Evolutionary conservation across 64 coral and sea anemone genomes (phyloP), one percentile per base, ranked within the genome.

Genomic region (Montipora foliosa): DNA sequence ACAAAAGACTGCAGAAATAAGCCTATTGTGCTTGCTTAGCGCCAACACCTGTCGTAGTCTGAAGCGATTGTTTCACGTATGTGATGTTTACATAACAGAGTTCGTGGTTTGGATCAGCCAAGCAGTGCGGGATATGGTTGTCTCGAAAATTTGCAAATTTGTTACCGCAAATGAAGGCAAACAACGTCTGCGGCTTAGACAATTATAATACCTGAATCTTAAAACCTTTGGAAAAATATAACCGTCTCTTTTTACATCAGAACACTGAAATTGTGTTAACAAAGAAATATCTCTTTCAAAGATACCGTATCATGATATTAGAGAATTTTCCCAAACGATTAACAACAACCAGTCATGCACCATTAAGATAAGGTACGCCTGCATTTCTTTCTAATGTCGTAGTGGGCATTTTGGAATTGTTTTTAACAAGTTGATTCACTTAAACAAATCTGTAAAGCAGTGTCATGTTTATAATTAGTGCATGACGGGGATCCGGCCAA

Each of bases 71-170:
- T 86, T 86, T 67, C 12, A 8, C 8, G 64, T 59, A 46, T n/a
- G 4, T 16, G 5, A 3, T 71, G 66, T 86, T 86, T 86, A 86
- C 66, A 86, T 69, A 86, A 86, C 82, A 71, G 29, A 45, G 82
- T 6, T 45, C 66, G 45, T 46, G 66, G 82, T 47, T 50, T 68
- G 67, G 82, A 72, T 70, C 82, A 68, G 44, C 47, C 64, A 17
- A 21, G 62, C 82, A 47, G 48, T 49, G 47, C 64, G n/a, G 66
- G 82, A 86, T 72, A 71, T 68, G 59, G 64, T 49, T 71, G 82
- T 86, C 82, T 72, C 82, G 82, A 86, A 72, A 86, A 86, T 66
- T 86, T 86, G 82, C 82, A 86, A 86, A 86, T 86, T 86, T 71
- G 46, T 24, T 19, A 71, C 82, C 6, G 46, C 66, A 46, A 15